Evolutionary conservation across 2,113 vertebrate species (phyloP), one percentile per base, ranked within the genome.

Genomic region (Lepus timidus): DNA sequence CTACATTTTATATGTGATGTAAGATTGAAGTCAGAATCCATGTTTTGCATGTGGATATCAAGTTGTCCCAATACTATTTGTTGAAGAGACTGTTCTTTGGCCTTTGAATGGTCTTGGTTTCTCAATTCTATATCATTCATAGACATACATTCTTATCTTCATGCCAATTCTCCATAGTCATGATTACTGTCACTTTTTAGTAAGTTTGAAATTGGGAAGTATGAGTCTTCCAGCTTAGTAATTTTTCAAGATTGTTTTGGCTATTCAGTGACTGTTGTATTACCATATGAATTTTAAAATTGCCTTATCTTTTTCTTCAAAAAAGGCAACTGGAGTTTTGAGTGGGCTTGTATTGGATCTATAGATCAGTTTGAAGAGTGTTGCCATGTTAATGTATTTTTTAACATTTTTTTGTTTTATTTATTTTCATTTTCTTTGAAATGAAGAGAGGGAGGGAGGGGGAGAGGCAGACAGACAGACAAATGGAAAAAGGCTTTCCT

Each of bases 211-310:
- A 85, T 52, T 13, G 44, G 10, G 7, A 73, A 51, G 36, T 81
- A 20, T 44, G 36, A 85, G 20, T 75, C 33, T 88, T 79, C 20
- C 61, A 83, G 65, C 6, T 55, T 78, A 65, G 65, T 51, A 83
- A 52, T 61, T 90, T 80, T 85, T 74, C 33, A 80, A 80, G 31
- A 81, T 36, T 27, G 1, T 67, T 80, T 67, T 81, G 39, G 27
- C 19, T 83, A 82, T 92, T 31, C 20, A 70, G 12, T 3, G 36
- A 67, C n/a, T 19, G 14, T 78, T 78, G 8, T 27, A 79, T 84
- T 87, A 84, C n/a, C n/a, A 11, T 64, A 55, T 78, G 65, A 64
- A 84, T 84, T 85, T 93, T 74, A 58, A 74, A 20, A 75, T 85
- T 17, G 71, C 6, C 17, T 89, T 85, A 23, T 36, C 11, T 17